Evolutionary conservation across 1,140 invertebrate genomes (phyloP).

Genomic region (Amphibalanus amphitrite): DNA sequence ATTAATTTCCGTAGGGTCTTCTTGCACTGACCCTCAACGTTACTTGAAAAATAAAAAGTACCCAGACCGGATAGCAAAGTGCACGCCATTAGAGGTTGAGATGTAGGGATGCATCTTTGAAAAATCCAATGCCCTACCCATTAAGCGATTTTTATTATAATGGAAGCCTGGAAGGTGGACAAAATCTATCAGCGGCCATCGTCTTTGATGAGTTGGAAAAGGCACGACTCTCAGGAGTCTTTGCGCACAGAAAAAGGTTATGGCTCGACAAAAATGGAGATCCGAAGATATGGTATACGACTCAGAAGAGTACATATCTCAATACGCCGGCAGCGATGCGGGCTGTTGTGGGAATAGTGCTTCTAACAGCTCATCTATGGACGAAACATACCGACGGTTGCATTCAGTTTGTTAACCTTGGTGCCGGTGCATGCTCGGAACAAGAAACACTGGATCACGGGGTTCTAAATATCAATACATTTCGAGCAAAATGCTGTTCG

Average conservation of each 20-base stretch:
- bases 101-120: no score
- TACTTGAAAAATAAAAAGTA: no score
- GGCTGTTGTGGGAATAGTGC: not conserved
- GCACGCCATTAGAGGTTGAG: no score
- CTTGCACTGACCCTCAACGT: no score
- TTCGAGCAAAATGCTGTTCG: not conserved
- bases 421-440: not conserved
- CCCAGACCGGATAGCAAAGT: no score
- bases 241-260: not conserved
- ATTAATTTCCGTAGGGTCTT: no score
- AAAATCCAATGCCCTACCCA: no score
- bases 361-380: not conserved
- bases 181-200: not conserved
- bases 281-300: not conserved
- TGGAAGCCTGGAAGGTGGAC: no score
- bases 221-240: not conserved
- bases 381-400: no score
- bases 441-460: not conserved
- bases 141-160: no score
- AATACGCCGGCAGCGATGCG: not conserved
- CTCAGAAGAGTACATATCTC: not conserved
- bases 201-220: not conserved
- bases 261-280: not conserved
- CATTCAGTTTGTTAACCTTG: not conserved
- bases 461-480: not conserved